Conservation (phyloP, 1,140 invertebrate genomes). For the Harlomillsia oculata region DNA sequence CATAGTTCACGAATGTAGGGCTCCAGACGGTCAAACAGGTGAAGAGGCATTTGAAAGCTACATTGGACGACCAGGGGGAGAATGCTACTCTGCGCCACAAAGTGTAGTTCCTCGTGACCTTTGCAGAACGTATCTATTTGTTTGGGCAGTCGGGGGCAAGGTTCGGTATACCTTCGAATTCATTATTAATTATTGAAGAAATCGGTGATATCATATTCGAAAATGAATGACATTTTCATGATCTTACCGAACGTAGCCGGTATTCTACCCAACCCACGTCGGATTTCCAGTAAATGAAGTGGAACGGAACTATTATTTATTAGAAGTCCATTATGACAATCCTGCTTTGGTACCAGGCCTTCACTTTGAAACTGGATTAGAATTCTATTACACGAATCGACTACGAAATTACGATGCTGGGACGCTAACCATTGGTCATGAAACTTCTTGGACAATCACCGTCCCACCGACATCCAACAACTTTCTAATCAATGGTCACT, state of each 20-base stretch:
- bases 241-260: background rate
- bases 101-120: background rate
- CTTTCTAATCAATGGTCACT: slow-evolving; percentile 22
- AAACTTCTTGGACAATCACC: background rate
- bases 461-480: slow-evolving; percentile 12
- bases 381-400: slow-evolving; percentile 6
- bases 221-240: too few relatives aligned
- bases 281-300: slow-evolving; percentile 4
- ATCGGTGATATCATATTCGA: background rate
- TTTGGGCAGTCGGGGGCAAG: slow-evolving; percentile 20
- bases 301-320: slow-evolving; percentile 7
- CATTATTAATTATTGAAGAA: background rate
- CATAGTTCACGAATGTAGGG: slow-evolving; percentile 8
- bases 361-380: slow-evolving; percentile 5
- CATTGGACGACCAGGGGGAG: background rate
- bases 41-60: slow-evolving; percentile 14
- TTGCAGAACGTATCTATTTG: slow-evolving; percentile 8
- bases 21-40: slow-evolving; percentile 2
- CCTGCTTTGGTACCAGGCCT: background rate
- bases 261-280: slow-evolving; percentile 13
- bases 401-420: slow-evolving; percentile 4
- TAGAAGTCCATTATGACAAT: slow-evolving; percentile 29
- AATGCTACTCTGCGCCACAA: background rate
- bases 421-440: slow-evolving; percentile 4
- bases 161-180: too few relatives aligned